Evolutionary conservation across 2,888 invertebrate genomes (phyloP).

Genomic region (Dicycla oo): DNA sequence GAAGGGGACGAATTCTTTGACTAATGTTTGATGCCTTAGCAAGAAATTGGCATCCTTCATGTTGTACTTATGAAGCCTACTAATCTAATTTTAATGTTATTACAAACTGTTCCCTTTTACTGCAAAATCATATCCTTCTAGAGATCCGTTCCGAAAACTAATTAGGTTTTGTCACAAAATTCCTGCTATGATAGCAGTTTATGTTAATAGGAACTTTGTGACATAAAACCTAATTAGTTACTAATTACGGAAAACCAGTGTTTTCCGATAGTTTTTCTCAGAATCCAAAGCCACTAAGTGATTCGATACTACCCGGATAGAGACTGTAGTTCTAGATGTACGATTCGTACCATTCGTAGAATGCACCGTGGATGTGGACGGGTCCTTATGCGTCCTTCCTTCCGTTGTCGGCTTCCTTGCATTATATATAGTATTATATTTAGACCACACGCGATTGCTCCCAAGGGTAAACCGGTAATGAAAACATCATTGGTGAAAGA

Average conservation of each 20-base stretch:
- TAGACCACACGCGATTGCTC: slow-evolving; percentile 56
- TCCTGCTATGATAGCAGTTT: no score
- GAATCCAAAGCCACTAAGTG: slow-evolving; percentile 5
- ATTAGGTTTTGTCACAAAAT: slow-evolving; percentile 17
- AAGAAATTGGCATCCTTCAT: slow-evolving; percentile 23
- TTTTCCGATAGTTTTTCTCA: slow-evolving; percentile 17
- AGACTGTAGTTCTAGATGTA: not conserved
- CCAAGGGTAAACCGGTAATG: slow-evolving; percentile 7
- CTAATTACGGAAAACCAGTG: no score
- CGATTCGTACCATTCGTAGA: slow-evolving; percentile 7
- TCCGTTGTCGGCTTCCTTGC: slow-evolving; percentile 55
- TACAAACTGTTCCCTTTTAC: not conserved
- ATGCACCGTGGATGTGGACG: slow-evolving; percentile 37
- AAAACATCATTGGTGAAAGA: no score
- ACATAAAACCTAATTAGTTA: no score
- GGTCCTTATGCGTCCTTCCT: slow-evolving; percentile 61
- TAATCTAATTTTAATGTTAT: slow-evolving; percentile 40
- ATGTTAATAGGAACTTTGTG: no score
- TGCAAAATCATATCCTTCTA: not conserved
- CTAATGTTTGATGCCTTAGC: slow-evolving; percentile 44
- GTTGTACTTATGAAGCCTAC: not conserved
- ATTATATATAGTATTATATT: slow-evolving; percentile 38
- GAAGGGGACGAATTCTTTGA: slow-evolving; percentile 40
- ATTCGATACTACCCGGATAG: slow-evolving; percentile 12
- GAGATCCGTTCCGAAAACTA: slow-evolving; percentile 6